Evolutionary conservation across 2,113 vertebrate species (phyloP), one percentile per base, ranked within the genome.

Genomic region (Calyptommatus sinebrachiatus): DNA sequence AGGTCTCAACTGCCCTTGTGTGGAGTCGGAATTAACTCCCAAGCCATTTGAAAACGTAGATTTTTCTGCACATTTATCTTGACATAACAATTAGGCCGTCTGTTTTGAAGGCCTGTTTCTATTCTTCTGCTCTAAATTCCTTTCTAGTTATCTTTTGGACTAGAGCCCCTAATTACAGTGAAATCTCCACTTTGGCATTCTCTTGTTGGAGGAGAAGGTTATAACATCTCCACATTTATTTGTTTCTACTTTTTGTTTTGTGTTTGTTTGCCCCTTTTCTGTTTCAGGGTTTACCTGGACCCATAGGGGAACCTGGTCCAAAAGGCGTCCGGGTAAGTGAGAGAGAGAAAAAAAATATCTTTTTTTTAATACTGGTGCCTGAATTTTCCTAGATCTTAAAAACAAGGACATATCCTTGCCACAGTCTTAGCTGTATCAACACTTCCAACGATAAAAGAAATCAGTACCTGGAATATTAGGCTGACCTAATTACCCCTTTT

Each of bases 281-380:
- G 73, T 97, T 96, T 82, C 90, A 99, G 98, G 98, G 98, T 80
- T 96, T 99, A 93, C 98, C 98, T 85, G 98, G 98, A 87, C 97
- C 97, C 21, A 87, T 99, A 97, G 98, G 98, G 91, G 96, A 96
- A 71, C 61, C 93, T 82, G 98, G 98, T 90, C 97, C 97, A 70
- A 99, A 99, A 97, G 98, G 98, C 87, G 92, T 92, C 90, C 95
- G 97, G 97, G 98, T 99, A 96, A 97, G 98, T 94, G 86, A 70
- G 68, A 73, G 41, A 82, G 18, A 41, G 14, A 28, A 60, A 41
- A 41, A 41, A 41, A 4, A 41, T 41, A 41, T 7, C 31, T 57
- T 24, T 2, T 29, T 4, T 12, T 57, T 57, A 18, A 18, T 14
- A 14, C 14, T 18, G 53, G 53, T 57, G 53, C 18, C 53, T 57